Conservation (phyloP, 2,113 vertebrate genomes). For the Mohoua ochrocephala region DNA sequence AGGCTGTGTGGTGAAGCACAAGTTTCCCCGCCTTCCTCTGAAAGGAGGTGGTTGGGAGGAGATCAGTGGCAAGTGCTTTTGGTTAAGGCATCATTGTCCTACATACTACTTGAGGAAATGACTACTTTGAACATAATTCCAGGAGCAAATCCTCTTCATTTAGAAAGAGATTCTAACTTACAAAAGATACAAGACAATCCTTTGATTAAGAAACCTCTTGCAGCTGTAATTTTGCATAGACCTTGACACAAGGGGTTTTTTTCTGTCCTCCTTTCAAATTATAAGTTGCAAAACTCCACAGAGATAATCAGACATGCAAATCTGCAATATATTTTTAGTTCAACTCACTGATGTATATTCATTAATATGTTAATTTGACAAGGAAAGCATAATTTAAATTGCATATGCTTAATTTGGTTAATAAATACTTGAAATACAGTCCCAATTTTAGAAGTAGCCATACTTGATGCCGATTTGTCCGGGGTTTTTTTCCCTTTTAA, state of each 20-base stretch:
- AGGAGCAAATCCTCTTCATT: neutral
- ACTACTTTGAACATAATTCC: neutral
- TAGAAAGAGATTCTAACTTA: neutral
- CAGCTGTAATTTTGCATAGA: constrained; percentile 4
- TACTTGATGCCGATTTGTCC: neutral
- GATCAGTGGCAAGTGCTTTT: neutral
- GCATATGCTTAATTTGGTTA: constrained; percentile 28
- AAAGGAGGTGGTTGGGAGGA: neutral
- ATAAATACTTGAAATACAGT: neutral
- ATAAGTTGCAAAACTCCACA: neutral
- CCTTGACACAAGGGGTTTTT: neutral
- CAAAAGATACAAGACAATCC: neutral
- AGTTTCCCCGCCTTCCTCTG: neutral
- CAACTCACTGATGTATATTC: neutral
- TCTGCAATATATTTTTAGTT: constrained; percentile 21
- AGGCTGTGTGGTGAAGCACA: neutral
- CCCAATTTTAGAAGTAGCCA: neutral
- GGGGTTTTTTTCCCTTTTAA: neutral
- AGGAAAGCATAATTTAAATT: constrained; percentile 8
- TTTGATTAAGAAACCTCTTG: constrained; percentile 7
- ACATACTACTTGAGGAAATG: neutral
- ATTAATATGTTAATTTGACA: constrained; percentile 43
- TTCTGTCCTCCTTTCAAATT: neutral
- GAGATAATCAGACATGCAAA: constrained; percentile 50
- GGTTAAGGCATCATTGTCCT: neutral